A percentile compares a stretch with the other conserved stretches of the same genome.
Evolutionary conservation across 2,888 invertebrate species (phyloP).

Genomic region (Sepioteuthis lessoniana): DNA sequence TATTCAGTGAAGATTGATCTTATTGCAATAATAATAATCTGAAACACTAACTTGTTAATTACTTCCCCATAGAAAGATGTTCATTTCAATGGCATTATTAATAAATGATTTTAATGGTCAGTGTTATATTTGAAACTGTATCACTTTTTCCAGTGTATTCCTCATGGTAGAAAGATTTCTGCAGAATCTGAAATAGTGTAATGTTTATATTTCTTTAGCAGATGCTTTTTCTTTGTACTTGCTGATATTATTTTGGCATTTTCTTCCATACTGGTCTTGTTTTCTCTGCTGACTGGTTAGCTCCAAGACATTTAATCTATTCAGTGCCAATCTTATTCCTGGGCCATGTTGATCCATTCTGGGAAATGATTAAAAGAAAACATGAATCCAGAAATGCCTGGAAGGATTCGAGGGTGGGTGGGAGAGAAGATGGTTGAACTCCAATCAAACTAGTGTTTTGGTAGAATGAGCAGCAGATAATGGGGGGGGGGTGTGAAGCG

Average conservation of each 20-base stretch:
- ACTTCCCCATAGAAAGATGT: too few species aligned
- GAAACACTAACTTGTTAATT: too few species aligned
- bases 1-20: too few species aligned
- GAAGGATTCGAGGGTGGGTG: not conserved
- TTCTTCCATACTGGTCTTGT: not conserved
- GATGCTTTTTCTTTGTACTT: not conserved
- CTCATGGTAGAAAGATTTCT: not conserved
- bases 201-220: not conserved
- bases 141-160: not conserved
- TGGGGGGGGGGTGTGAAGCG: not conserved
- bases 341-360: not conserved
- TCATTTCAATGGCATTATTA: too few species aligned
- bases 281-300: slow-evolving; percentile 16
- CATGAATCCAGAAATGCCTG: slow-evolving; percentile 11
- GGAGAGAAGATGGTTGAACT: not conserved
- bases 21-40: too few species aligned
- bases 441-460: not conserved
- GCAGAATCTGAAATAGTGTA: not conserved
- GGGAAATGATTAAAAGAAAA: slow-evolving; percentile 20
- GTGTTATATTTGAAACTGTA: not conserved
- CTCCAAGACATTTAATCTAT: slow-evolving; percentile 33
- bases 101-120: too few species aligned
- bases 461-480: not conserved
- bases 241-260: not conserved
- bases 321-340: slow-evolving; percentile 15